Conservation (phyloP, 2,888 invertebrate genomes). For the Rotaria socialis region DNA sequence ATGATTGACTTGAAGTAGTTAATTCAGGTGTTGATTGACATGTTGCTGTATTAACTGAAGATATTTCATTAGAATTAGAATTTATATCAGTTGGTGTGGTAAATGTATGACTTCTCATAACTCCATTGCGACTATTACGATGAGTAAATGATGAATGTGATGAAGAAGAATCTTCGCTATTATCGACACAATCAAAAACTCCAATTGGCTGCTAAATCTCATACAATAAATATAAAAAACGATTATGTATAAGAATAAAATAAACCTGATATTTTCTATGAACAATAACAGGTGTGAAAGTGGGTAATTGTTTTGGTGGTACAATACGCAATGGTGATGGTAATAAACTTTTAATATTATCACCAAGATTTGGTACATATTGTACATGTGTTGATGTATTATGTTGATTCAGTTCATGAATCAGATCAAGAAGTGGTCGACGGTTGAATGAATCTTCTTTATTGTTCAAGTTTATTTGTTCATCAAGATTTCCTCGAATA, state of each 20-base stretch:
- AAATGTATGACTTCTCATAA: neutral
- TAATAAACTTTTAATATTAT: neutral
- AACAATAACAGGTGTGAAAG: neutral
- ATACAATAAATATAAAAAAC: no score
- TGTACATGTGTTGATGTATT: neutral
- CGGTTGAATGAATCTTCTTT: neutral
- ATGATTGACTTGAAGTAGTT: neutral
- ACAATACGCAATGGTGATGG: neutral
- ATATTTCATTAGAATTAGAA: neutral
- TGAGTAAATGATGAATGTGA: neutral
- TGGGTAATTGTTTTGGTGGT: neutral
- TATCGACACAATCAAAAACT: neutral
- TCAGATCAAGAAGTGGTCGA: neutral
- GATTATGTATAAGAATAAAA: neutral
- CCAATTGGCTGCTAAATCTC: neutral
- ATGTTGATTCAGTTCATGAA: neutral
- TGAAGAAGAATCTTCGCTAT: neutral
- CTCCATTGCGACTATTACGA: neutral
- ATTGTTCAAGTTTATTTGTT: no score
- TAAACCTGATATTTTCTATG: slow-evolving; percentile 1
- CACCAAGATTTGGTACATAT: neutral
- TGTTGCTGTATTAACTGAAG: neutral
- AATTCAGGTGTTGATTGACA: slow-evolving; percentile 17
- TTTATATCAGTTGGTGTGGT: neutral
- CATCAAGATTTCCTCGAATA: no score